Evolutionary conservation across 2,797 vertebrate species (phyloP).

Genomic region (Limosa lapponica): DNA sequence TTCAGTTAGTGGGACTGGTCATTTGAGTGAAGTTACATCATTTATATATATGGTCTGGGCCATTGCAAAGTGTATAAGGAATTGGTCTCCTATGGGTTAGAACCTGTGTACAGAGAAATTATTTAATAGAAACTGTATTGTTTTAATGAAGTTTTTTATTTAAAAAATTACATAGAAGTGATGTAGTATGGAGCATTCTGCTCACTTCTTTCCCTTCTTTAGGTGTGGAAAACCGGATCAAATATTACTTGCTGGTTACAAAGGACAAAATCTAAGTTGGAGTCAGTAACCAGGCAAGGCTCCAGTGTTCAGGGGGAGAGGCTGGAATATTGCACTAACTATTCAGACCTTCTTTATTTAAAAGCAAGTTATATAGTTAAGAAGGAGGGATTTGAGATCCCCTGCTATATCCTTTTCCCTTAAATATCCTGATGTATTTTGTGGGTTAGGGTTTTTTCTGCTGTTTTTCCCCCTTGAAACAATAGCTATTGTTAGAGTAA

Average conservation of each 20-base stretch:
- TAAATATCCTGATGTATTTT: neutral
- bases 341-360: neutral
- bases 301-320: neutral
- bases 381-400: neutral
- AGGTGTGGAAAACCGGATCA: neutral
- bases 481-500: neutral
- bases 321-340: neutral
- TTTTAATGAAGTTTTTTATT: neutral
- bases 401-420: neutral
- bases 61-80: neutral
- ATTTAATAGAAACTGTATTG: neutral
- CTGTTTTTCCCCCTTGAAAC: neutral
- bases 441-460: neutral
- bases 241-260: neutral
- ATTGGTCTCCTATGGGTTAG: neutral
- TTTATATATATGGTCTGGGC: neutral
- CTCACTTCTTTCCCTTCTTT: neutral
- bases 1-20: neutral
- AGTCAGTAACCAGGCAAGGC: neutral
- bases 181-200: neutral
- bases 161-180: neutral
- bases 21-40: neutral
- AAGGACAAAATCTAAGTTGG: neutral
- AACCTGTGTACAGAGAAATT: neutral
- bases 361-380: neutral